Percentiles rank a stretch among this genome's conserved stretches.
Conservation (phyloP, 2,888 invertebrate genomes). For the Vannuccia rotundouncinata region DNA sequence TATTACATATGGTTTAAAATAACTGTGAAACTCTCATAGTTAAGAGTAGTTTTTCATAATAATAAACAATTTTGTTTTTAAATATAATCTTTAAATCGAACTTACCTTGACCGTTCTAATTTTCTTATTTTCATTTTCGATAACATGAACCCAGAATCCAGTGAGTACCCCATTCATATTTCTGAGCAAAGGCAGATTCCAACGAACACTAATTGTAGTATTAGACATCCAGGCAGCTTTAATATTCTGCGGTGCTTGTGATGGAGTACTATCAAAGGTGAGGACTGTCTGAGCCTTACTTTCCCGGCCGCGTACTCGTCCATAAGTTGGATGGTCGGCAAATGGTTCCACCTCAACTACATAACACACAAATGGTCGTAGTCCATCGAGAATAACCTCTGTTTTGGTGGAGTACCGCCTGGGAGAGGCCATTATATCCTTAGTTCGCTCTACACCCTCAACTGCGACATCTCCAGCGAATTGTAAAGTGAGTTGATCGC, state of each 20-base stretch:
- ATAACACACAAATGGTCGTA: constrained; percentile 37
- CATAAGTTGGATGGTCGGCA: background rate
- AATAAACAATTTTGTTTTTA: no score
- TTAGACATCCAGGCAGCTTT: constrained; percentile 34
- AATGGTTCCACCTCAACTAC: constrained; percentile 33
- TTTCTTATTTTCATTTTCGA: constrained; percentile 33
- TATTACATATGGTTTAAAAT: no score
- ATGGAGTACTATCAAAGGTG: constrained; percentile 36
- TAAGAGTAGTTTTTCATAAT: no score
- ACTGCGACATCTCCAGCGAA: background rate
- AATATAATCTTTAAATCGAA: no score
- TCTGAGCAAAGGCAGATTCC: background rate
- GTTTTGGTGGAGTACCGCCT: background rate
- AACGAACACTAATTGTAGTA: constrained; percentile 9
- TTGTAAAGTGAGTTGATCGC: constrained; percentile 20
- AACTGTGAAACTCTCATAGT: no score
- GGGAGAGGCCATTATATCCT: background rate
- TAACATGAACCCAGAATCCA: constrained; percentile 30
- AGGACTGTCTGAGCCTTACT: constrained; percentile 33
- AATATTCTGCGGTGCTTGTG: constrained; percentile 32
- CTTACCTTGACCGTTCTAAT: constrained; percentile 30
- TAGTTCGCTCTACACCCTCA: background rate
- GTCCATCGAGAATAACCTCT: constrained; percentile 21
- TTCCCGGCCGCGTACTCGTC: constrained; percentile 5
- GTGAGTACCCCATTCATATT: constrained; percentile 32